These are phyloP conservation scores for Macaria notata DNA, from an alignment of 2,888 invertebrate genomes.

Conservation along the genomic window DNA sequence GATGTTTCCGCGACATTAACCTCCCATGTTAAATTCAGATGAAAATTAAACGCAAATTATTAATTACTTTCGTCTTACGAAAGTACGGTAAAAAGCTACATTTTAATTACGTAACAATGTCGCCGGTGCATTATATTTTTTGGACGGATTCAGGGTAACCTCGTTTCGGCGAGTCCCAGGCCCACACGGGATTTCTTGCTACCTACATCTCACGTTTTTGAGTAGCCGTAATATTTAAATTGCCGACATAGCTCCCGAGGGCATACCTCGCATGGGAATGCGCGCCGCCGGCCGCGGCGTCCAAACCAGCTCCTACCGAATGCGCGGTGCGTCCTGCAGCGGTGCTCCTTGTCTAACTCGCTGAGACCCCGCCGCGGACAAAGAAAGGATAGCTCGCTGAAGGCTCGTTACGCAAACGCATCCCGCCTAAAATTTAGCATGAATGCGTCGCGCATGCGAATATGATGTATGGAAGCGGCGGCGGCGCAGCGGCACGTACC, in stretches of 20 bases:
- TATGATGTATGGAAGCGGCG: slow-evolving; percentile 48
- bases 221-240: slow-evolving; percentile 81
- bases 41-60: slow-evolving; percentile 67
- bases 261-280: slow-evolving; percentile 81
- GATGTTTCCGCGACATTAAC: slow-evolving; percentile 58
- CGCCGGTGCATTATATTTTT: slow-evolving; percentile 68
- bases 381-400: slow-evolving; percentile 69
- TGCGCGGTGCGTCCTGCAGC: slow-evolving; percentile 68
- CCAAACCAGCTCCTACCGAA: slow-evolving; percentile 78
- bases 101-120: slow-evolving; percentile 78
- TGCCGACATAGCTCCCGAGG: slow-evolving; percentile 78
- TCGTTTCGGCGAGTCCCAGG: slow-evolving; percentile 62
- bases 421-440: slow-evolving; percentile 82
- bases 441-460: slow-evolving; percentile 78
- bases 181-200: slow-evolving; percentile 77
- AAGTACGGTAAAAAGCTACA: slow-evolving; percentile 61
- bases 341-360: slow-evolving; percentile 69
- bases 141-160: slow-evolving; percentile 66
- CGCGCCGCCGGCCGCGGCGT: slow-evolving; percentile 65
- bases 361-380: slow-evolving; percentile 52
- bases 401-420: slow-evolving; percentile 69
- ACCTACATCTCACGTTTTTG: slow-evolving; percentile 80
- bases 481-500: slow-evolving; percentile 69
- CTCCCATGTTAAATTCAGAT: slow-evolving; percentile 57
- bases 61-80: slow-evolving; percentile 58